Conservation (phyloP, 2,797 vertebrate genomes). For the Leptodactylus fallax region DNA sequence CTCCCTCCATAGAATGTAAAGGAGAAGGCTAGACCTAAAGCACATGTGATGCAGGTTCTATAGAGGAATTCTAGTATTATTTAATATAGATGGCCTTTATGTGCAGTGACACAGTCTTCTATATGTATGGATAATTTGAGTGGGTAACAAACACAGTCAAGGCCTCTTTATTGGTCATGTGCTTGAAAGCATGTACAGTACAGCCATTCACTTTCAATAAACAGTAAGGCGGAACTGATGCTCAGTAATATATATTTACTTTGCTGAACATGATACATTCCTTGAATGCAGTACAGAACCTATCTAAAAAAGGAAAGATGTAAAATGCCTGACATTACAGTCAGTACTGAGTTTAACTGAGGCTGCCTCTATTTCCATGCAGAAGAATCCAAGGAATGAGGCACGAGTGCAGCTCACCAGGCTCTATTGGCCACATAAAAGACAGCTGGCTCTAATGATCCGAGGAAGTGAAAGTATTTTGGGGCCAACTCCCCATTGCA, state of each 20-base stretch:
- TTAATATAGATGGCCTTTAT: too few relatives aligned
- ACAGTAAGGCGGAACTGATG: neutral
- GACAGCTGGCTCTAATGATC: conserved; percentile 51
- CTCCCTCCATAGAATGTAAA: too few relatives aligned
- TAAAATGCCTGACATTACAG: neutral
- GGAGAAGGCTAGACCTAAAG: too few relatives aligned
- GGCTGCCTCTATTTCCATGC: conserved; percentile 27
- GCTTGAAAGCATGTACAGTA: neutral
- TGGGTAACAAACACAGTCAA: neutral
- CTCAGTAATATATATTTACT: neutral
- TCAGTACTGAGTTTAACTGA: conserved; percentile 36
- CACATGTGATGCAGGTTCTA: too few relatives aligned
- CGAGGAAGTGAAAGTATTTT: conserved; percentile 57
- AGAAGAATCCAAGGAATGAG: conserved; percentile 53
- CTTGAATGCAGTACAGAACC: neutral
- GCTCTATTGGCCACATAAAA: conserved; percentile 50
- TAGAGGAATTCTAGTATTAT: too few relatives aligned
- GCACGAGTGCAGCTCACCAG: conserved; percentile 27
- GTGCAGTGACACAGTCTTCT: too few relatives aligned
- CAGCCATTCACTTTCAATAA: neutral
- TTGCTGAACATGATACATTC: neutral
- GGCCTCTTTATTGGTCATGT: neutral
- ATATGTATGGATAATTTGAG: neutral
- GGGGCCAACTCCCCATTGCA: conserved; percentile 25
- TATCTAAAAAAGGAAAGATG: neutral